A percentile compares a stretch with the other conserved stretches of the same genome.
These are phyloP conservation scores for Astreopora myriophthalma DNA, from an alignment of 64 coral and sea anemone genomes.

Conservation along the genomic window DNA sequence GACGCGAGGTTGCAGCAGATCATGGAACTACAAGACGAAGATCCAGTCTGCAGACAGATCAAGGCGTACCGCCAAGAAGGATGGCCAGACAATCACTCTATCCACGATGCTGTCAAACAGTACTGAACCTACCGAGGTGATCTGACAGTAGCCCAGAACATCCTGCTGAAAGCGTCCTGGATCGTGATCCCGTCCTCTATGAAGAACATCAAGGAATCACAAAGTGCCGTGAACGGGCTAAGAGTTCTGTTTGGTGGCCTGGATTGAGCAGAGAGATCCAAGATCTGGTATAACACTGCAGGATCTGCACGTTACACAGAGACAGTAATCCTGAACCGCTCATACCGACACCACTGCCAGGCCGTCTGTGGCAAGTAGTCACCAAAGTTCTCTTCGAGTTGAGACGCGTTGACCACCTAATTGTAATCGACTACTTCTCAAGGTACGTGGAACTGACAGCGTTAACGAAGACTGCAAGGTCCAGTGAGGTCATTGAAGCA, in stretches of 20 bases:
- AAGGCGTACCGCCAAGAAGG: background rate
- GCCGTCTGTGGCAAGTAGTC: background rate
- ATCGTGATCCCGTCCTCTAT: conserved; percentile 28
- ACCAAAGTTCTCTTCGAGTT: background rate
- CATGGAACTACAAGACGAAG: background rate
- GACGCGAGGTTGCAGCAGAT: conserved; percentile 20
- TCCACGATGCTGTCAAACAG: background rate
- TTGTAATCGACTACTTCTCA: background rate
- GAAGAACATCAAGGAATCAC: conserved; percentile 29
- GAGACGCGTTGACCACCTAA: background rate
- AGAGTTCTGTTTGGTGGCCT: conserved; percentile 19
- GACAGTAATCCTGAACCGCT: background rate
- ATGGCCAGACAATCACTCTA: background rate
- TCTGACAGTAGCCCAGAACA: background rate
- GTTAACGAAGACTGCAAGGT: background rate
- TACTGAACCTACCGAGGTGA: conserved; percentile 30
- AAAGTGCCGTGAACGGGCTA: conserved; percentile 2
- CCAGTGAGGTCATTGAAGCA: background rate
- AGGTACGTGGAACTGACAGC: background rate
- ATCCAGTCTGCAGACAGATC: conserved; percentile 16
- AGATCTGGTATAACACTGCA: background rate
- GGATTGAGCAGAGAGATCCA: background rate
- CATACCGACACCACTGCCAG: background rate
- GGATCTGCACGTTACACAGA: background rate
- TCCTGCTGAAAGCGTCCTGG: conserved; percentile 11